phyloP scores from a whole-genome alignment of 2,797 vertebrate genomes.

The Craterocephalus amniculus region DNA sequence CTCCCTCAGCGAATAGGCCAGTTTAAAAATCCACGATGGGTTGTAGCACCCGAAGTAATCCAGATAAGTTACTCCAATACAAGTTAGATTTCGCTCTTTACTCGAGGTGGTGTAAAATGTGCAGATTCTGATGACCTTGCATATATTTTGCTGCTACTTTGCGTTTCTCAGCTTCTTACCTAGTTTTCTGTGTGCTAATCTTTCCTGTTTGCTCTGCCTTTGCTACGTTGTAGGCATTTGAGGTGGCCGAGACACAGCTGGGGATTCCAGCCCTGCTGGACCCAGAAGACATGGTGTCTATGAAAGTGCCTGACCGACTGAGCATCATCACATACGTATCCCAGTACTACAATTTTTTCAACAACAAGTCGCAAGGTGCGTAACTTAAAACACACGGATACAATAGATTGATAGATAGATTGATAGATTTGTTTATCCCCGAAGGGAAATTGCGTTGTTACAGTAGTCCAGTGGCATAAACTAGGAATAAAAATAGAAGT shows the following conservation, averaged over 20 bases:
- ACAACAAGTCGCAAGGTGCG: constrained; percentile 83
- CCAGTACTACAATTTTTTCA: constrained; percentile 97
- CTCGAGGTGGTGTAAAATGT: too few relatives aligned
- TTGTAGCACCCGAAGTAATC: background rate
- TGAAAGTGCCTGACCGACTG: constrained; percentile 95
- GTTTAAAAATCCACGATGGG: background rate
- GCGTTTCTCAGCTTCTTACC: background rate
- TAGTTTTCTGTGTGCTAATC: background rate
- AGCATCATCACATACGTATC: constrained; percentile 98
- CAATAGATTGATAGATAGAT: too few relatives aligned
- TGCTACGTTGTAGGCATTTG: constrained; percentile 77
- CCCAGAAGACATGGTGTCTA: constrained; percentile 96
- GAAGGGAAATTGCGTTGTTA: too few relatives aligned
- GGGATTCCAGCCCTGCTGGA: constrained; percentile 96
- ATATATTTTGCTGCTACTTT: background rate
- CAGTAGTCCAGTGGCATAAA: too few relatives aligned
- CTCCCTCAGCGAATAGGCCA: too few relatives aligned
- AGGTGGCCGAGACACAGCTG: constrained; percentile 92
- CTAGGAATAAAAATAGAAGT: too few relatives aligned
- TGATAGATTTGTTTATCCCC: too few relatives aligned
- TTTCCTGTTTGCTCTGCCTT: background rate
- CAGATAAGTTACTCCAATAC: background rate
- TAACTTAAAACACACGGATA: too few relatives aligned
- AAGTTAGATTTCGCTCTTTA: background rate
- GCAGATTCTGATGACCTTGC: too few relatives aligned